phyloP scores from a whole-genome alignment of 2,797 vertebrate species.

The Xenopus petersii region DNA sequence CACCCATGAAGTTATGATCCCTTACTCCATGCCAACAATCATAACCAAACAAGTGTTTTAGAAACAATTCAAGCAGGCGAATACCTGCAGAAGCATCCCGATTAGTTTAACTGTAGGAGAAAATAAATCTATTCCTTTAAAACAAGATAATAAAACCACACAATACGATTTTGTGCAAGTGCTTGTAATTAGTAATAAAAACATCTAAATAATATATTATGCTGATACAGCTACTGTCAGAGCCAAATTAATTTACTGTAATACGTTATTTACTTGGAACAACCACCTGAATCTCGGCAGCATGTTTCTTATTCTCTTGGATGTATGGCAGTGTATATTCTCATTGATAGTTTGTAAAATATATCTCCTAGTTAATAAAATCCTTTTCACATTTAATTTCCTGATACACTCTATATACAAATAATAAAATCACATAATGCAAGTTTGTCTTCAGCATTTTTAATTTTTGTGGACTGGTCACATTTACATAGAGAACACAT shows the following conservation, averaged over 20 bases:
- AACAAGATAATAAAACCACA: neutral
- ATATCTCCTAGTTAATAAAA: slow-evolving; percentile 5
- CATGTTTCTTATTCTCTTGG: slow-evolving; percentile 2
- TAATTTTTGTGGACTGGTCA: neutral
- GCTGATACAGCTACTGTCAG: slow-evolving; percentile 17
- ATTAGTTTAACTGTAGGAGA: no score
- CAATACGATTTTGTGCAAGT: slow-evolving; percentile 10
- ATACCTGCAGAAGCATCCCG: no score
- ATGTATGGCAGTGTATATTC: slow-evolving; percentile 5
- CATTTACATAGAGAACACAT: slow-evolving; percentile 1
- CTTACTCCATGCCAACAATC: no score
- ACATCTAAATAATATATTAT: slow-evolving; percentile 4
- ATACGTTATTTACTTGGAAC: slow-evolving; percentile 19
- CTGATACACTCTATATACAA: neutral
- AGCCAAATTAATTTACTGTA: slow-evolving; percentile 12
- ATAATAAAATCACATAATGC: slow-evolving; percentile 8
- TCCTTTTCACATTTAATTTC: slow-evolving; percentile 1
- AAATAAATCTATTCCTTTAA: no score
- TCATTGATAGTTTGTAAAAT: slow-evolving; percentile 9
- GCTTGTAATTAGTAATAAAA: slow-evolving; percentile 17
- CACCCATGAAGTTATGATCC: no score
- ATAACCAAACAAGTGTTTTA: no score
- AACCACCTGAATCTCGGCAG: slow-evolving; percentile 8
- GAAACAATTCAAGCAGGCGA: no score
- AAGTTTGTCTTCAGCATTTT: neutral